Percentiles rank a stretch among this genome's conserved stretches.
Conservation (phyloP, 2,113 vertebrate species). For the Mastomys coucha region DNA sequence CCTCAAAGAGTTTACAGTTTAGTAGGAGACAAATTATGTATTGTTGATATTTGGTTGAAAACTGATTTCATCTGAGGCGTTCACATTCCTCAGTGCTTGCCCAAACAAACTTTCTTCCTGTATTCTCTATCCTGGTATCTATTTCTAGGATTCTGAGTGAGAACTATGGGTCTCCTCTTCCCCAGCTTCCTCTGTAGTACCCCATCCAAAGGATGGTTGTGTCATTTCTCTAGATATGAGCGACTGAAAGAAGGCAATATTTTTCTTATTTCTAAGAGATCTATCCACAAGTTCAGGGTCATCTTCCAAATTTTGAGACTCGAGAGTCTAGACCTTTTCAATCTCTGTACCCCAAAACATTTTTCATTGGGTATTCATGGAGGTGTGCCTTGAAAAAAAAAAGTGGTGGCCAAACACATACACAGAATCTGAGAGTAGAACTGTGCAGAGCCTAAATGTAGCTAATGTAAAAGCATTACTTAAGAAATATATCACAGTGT, state of each 20-base stretch:
- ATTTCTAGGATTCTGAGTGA: neutral
- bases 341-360: neutral
- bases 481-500: neutral
- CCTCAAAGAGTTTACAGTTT: constrained; percentile 8
- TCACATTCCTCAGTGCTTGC: neutral
- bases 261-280: neutral
- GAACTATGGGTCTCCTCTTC: neutral
- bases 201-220: neutral
- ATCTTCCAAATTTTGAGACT: neutral
- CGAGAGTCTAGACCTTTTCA: neutral
- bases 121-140: neutral
- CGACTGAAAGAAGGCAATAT: neutral
- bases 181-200: neutral
- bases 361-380: neutral
- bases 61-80: neutral
- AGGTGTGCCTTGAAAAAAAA: neutral
- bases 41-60: neutral
- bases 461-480: neutral
- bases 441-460: neutral
- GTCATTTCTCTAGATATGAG: neutral
- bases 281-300: neutral
- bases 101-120: neutral
- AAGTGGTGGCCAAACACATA: neutral
- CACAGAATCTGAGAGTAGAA: neutral
- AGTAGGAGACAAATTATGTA: neutral